Base-by-base conservation (phyloP, 2,888 invertebrate species). In the Troglohyphantes excavatus region DNA sequence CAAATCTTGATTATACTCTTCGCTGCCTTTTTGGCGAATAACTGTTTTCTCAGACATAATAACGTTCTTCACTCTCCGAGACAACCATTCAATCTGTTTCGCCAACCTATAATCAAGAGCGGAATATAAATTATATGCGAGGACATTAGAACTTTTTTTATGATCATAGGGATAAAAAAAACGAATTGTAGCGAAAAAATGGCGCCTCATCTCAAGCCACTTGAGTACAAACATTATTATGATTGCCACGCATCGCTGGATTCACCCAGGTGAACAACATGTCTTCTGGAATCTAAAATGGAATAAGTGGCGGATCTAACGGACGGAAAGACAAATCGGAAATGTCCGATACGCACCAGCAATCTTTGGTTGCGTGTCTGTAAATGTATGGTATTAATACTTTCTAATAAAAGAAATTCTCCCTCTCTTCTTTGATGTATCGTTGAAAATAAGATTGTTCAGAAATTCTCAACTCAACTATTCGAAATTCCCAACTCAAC, bases 231-330 rank as follows among this genome's bases (percentile, higher is more conserved):
- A 53, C 53, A 53, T 53, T 53, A 53, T 53, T 53, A 17, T n/a
- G 13, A 53, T 46, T 53, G 53, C 1, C 53, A 53, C n/a, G 53
- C 53, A 53, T 53, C 53, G 53, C 53, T n/a, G 13, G n/a, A 1
- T 17, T n/a, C n/a, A 53, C 53, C 53, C 13, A n/a, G 53, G 53
- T 53, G 53, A 53, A 53, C 53, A 53, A 53, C 53, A 53, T 53
- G 53, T 53, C 53, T 53, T 53, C 53, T 53, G 53, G 53, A 17
- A 53, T 53, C 53, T 17, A 5, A 53, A 53, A 53, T 53, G n/a
- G 46, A 53, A n/a, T 53, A 53, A 53, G 17, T 53, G 53, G 17
- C n/a, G 53, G 53, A 53, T 53, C 13, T 53, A 53, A 53, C 53
- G 53, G 53, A 53, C 53, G 53, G 53, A 53, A 13, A 5, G 53